Base-by-base conservation (phyloP, 2,888 invertebrate species). In the Drosophila neonasuta region DNA sequence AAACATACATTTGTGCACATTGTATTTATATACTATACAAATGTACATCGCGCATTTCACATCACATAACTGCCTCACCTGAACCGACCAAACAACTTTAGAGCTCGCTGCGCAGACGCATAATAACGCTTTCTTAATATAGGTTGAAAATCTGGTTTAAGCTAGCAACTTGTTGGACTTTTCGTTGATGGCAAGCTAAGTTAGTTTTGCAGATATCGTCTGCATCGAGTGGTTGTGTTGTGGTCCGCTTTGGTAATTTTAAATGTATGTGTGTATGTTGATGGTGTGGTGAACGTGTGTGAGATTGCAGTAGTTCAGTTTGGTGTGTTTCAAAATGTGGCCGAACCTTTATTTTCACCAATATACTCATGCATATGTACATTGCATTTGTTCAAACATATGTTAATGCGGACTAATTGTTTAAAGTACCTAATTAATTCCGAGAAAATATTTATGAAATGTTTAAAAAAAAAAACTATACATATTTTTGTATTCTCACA, bases 151-250 rank as follows among this genome's bases (percentile, higher is more conserved):
- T 56, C 30, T 30, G 45, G 52, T 41, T 62, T 67, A 41, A 50
- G 54, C 58, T 63, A 70, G 34, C 63, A 75, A 72, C 61, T 77
- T 63, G 63, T 65, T 68, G 70, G 70, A 59, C 57, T 68, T 55
- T 64, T 54, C 58, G 56, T 57, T 41, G 13, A 11, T 36, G 36
- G 55, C 60, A 63, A 59, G 48, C 55, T 46, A 71, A 74, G 67
- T 83, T 69, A 86, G 86, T 86, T 86, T 56, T 70, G 57, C 74
- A 64, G 49, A 61, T 76, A 76, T 78, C 76, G 75, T 74, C 83
- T 78, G 55, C 60, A 56, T 62, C 52, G 55, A 55, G 60, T 69
- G 71, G 70, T 72, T 70, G 71, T 42, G 46, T 36, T 36, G 36
- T 36, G 36, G 36, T 55, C 59, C 68, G 70, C 75, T 70, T 66